These are phyloP conservation scores for Penaeus japonicus DNA, from an alignment of 1,140 invertebrate species.

Conservation along the genomic window DNA sequence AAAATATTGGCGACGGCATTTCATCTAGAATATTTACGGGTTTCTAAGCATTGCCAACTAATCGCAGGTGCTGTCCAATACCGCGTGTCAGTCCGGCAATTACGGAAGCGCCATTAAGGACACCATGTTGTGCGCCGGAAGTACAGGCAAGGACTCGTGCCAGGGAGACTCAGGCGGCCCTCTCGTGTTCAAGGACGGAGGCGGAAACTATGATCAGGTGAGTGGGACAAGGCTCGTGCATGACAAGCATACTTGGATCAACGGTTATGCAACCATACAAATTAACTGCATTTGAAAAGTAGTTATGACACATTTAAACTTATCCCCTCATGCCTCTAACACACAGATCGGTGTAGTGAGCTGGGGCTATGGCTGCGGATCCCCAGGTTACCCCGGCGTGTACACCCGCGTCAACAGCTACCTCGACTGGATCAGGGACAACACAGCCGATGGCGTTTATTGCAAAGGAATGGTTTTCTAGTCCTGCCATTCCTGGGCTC, in stretches of 20 bases:
- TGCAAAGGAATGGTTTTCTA: too few species aligned
- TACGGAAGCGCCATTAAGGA: neutral
- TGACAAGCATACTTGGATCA: too few species aligned
- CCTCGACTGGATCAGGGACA: slow-evolving; percentile 62
- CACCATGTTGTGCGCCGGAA: slow-evolving; percentile 31
- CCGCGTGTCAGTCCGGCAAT: slow-evolving; percentile 27
- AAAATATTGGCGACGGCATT: neutral
- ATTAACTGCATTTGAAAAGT: too few species aligned
- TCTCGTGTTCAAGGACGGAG: slow-evolving; percentile 16
- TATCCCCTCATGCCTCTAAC: too few species aligned
- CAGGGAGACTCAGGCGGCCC: slow-evolving; percentile 49
- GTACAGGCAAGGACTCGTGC: slow-evolving; percentile 10
- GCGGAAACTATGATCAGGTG: slow-evolving; percentile 31
- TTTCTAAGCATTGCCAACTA: neutral
- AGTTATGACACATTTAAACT: too few species aligned
- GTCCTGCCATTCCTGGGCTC: too few species aligned
- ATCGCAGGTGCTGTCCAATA: slow-evolving; percentile 19
- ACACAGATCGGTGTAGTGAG: too few species aligned
- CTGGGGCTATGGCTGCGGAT: neutral
- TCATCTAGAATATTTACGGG: neutral
- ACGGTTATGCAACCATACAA: too few species aligned
- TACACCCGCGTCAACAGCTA: slow-evolving; percentile 64
- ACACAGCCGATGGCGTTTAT: too few species aligned
- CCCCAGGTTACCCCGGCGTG: slow-evolving; percentile 61
- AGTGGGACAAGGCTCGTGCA: too few species aligned